Evolutionary conservation across 2,113 vertebrate genomes (phyloP).

Genomic region (Psephotus haematonotus): DNA sequence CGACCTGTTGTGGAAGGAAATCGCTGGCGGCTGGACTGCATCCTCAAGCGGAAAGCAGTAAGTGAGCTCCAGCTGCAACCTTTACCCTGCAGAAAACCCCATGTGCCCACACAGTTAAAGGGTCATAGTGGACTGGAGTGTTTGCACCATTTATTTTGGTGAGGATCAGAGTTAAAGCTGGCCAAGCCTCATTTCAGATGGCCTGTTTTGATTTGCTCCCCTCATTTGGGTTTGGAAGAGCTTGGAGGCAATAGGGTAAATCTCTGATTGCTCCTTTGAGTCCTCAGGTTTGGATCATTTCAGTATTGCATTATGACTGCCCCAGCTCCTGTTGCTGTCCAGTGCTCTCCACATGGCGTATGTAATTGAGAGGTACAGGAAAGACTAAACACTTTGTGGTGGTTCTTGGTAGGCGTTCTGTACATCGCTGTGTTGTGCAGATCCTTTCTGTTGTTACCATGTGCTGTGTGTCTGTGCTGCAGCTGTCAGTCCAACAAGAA

Average conservation of each 20-base stretch:
- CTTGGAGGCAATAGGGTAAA: not conserved
- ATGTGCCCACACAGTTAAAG: fast-evolving
- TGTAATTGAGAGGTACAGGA: not conserved
- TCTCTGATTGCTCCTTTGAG: not conserved
- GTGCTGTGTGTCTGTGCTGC: not conserved
- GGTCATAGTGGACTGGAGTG: not conserved
- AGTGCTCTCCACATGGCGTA: not conserved
- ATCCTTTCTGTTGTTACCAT: not conserved
- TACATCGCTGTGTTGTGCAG: too few relatives aligned
- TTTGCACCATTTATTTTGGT: not conserved
- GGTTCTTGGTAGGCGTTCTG: not conserved
- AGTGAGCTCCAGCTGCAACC: conserved; percentile 57
- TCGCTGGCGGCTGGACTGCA: conserved; percentile 91
- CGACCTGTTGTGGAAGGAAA: conserved; percentile 96
- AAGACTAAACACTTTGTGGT: not conserved
- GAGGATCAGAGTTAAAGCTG: not conserved
- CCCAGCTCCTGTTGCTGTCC: not conserved
- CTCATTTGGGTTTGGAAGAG: not conserved
- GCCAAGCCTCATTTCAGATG: not conserved
- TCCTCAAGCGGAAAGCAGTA: conserved; percentile 93
- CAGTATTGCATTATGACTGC: not conserved
- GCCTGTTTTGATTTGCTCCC: not conserved
- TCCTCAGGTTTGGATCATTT: not conserved
- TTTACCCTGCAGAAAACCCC: not conserved
- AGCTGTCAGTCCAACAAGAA: not conserved